Percentiles rank a stretch among this genome's conserved stretches.
Conservation (phyloP, 2,797 vertebrate genomes). For the Paramormyrops hopkinsi region DNA sequence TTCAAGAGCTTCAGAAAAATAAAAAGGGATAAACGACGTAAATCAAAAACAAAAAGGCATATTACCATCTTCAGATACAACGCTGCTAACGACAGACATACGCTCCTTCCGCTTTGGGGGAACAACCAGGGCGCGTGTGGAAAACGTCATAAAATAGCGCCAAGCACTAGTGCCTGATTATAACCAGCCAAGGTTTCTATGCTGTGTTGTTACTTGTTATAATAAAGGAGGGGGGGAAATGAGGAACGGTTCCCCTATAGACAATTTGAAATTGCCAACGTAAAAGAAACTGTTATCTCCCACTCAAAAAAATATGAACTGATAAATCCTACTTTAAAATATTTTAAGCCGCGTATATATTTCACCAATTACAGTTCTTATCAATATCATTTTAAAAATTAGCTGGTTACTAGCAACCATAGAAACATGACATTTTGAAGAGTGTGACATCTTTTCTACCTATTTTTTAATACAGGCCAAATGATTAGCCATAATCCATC, state of each 20-base stretch:
- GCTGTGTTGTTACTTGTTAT: not conserved
- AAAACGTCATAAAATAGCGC: conserved; percentile 10
- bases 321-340: not conserved
- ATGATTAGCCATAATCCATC: not conserved
- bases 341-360: not conserved
- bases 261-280: not conserved
- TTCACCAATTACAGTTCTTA: not conserved
- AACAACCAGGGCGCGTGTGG: not conserved
- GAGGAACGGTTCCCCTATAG: not conserved
- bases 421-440: not conserved
- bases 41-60: not conserved
- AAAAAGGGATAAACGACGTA: not conserved
- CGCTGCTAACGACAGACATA: not conserved
- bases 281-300: not conserved
- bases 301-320: not conserved
- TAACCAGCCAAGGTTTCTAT: not conserved
- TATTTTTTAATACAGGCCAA: not conserved
- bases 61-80: not conserved
- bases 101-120: not conserved
- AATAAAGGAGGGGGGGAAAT: not conserved
- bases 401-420: not conserved
- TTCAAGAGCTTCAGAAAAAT: not conserved
- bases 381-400: not conserved
- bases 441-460: not conserved
- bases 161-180: not conserved